Percentiles rank a stretch among this genome's conserved stretches.
phyloP scores from a whole-genome alignment of 1,140 invertebrate species.

The Chironomus striatipennis region DNA sequence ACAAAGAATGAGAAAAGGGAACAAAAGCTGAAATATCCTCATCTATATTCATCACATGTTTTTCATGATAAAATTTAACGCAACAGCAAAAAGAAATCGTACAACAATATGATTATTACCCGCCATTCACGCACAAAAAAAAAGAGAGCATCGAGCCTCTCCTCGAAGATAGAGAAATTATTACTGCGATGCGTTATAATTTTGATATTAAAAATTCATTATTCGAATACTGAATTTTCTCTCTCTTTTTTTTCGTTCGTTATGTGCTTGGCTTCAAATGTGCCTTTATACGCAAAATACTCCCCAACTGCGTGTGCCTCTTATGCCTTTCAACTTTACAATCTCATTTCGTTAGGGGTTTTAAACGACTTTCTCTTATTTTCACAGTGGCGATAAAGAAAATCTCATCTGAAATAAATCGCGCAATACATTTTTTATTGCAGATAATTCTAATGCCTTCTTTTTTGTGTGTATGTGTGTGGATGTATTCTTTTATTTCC shows the following conservation, averaged over 20 bases:
- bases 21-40: neutral
- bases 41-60: constrained; percentile 23
- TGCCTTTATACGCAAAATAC: neutral
- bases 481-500: neutral
- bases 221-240: constrained; percentile 7
- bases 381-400: constrained; percentile 12
- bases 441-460: constrained; percentile 17
- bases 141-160: neutral
- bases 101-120: constrained; percentile 20
- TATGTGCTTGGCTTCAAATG: no score
- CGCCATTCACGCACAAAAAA: neutral
- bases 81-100: constrained; percentile 7
- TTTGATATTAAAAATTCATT: constrained; percentile 24
- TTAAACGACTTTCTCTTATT: constrained; percentile 1
- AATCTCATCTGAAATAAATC: constrained; percentile 23
- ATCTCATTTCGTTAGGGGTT: neutral
- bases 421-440: constrained; percentile 23
- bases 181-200: constrained; percentile 21
- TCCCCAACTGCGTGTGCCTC: no score
- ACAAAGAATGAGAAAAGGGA: neutral
- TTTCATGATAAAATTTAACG: constrained; percentile 19
- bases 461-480: neutral
- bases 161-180: constrained; percentile 17
- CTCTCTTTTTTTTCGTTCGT: no score
- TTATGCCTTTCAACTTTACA: neutral